Evolutionary conservation across 2,113 vertebrate species (phyloP), one percentile per base, ranked within the genome.

Genomic region (Corythornis vintsioides): DNA sequence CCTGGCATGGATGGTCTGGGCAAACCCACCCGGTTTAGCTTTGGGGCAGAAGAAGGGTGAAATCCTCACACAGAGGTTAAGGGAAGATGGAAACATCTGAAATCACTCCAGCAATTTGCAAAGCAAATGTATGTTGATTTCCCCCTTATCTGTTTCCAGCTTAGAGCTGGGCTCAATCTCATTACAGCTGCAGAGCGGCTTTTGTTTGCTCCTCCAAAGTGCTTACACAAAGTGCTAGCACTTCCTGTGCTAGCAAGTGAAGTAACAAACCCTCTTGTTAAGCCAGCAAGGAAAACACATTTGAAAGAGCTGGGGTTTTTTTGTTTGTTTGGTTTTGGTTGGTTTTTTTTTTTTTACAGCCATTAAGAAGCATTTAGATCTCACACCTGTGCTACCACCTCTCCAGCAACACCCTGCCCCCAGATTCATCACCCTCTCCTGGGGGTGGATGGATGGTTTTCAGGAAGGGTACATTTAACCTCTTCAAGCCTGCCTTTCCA

Each of bases 391-490:
- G 6, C 60, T 42, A 24, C 5, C 60, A 21, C 4, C 31, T 67
- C 59, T 71, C 33, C 67, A 55, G 45, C n/a, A 45, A 22, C 25
- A 15, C 47, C 19, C 55, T 33, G 28, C 20, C 50, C 47, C 7
- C 1, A 3, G n/a, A 38, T 11, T 25, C 72, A 6, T 2, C 43
- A 7, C 15, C 26, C 42, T 57, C 50, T 60, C 29, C 33, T 72
- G 61, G 25, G 11, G 43, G 22, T 0, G 0, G 21, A 42, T 0
- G 0, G 18, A 40, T 8, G 17, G 4, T 47, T 42, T 31, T 10
- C 20, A 57, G 38, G 29, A 52, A n/a, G 4, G 25, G 26, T 9
- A 70, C 40, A 10, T 33, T 33, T 5, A 42, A 10, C 63, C 61
- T 17, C 28, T 64, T 13, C 79, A 55, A 38, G 35, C 25, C 10